Conservation (phyloP, 2,888 invertebrate species). For the Stenodera caucasica region DNA sequence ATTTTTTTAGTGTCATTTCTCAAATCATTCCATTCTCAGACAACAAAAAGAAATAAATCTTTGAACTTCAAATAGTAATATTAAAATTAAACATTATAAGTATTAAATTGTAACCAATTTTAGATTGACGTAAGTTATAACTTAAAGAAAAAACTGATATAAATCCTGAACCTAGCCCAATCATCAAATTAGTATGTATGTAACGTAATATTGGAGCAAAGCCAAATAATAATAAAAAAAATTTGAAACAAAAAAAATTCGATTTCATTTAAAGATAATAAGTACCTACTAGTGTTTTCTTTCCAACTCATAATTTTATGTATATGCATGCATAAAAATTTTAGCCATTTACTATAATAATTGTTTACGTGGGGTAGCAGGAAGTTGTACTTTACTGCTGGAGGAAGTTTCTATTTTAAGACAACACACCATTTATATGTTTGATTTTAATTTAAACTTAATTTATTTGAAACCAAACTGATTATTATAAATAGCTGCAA, state of each 20-base stretch:
- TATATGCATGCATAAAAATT: not conserved
- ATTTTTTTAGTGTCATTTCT: no score
- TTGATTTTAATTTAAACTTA: no score
- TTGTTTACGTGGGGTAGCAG: constrained; percentile 10
- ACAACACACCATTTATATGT: no score
- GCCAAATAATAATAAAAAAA: not conserved
- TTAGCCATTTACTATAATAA: not conserved
- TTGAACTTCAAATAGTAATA: no score
- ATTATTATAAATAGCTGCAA: no score
- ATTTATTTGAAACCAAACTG: no score
- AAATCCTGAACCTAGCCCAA: constrained; percentile 1
- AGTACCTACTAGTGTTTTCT: no score
- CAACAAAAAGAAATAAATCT: no score
- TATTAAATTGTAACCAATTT: not conserved
- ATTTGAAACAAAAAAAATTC: not conserved
- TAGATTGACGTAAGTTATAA: no score
- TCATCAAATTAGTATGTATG: not conserved
- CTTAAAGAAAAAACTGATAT: not conserved
- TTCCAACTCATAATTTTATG: not conserved
- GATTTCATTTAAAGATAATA: not conserved
- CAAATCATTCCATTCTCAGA: no score
- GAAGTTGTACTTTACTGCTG: constrained; percentile 2
- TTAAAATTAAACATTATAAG: not conserved
- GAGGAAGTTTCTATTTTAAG: not conserved
- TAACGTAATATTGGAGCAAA: not conserved